These are phyloP conservation scores for Melanerpes formicivorus DNA, from an alignment of 2,113 vertebrate species.

Conservation along the genomic window DNA sequence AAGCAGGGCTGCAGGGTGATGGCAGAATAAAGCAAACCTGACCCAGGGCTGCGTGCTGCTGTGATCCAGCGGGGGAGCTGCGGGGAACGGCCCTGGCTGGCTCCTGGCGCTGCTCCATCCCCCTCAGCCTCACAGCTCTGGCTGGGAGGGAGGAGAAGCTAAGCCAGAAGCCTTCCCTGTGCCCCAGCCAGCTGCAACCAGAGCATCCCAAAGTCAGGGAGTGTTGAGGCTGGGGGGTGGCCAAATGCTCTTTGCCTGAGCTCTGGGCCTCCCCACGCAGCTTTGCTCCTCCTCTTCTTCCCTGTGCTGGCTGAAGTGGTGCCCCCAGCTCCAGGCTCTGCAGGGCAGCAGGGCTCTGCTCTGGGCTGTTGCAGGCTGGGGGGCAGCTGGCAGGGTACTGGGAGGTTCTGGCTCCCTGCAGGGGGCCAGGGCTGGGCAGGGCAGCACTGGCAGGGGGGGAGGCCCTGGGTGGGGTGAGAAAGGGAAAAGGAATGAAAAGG, in stretches of 20 bases:
- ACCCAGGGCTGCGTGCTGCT: rapidly evolving
- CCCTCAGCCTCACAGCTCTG: background rate
- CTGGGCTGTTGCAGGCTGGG: background rate
- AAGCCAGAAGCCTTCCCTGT: background rate
- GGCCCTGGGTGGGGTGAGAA: background rate
- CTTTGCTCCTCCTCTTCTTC: background rate
- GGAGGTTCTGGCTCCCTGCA: too few species aligned
- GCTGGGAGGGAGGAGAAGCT: background rate
- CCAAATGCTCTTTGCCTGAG: background rate
- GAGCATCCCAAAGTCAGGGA: background rate
- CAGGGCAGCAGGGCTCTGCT: background rate
- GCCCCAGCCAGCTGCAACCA: rapidly evolving
- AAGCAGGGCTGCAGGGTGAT: conserved; percentile 30
- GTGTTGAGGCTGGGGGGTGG: background rate
- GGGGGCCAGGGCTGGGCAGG: background rate
- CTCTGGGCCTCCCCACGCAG: background rate
- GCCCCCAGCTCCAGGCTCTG: background rate
- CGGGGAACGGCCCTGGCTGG: background rate
- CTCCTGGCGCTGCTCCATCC: background rate
- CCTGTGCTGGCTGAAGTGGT: rapidly evolving
- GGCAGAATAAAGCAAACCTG: conserved; percentile 62
- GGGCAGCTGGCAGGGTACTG: too few species aligned
- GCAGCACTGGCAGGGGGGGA: background rate
- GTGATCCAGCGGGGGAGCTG: background rate
- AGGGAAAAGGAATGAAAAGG: background rate